These are phyloP conservation scores for Tetropium fuscum DNA, from an alignment of 2,888 invertebrate genomes.

Conservation along the genomic window DNA sequence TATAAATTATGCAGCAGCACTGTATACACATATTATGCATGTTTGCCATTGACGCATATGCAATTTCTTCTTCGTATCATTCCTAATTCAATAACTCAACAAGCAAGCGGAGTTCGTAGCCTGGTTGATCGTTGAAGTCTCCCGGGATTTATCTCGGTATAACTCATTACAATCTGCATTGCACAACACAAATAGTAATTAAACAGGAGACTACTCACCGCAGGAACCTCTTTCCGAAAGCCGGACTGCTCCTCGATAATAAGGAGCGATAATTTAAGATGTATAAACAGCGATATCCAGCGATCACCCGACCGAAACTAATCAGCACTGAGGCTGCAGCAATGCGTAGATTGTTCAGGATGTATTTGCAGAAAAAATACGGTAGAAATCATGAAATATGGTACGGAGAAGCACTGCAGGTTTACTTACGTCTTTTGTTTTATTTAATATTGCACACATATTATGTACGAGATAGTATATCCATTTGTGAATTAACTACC, in stretches of 20 bases:
- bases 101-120: neutral
- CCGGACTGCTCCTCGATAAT: constrained; percentile 23
- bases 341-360: constrained; percentile 19
- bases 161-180: constrained; percentile 49
- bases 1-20: too few species aligned
- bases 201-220: constrained; percentile 47
- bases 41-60: too few species aligned
- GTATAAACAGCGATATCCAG: constrained; percentile 29
- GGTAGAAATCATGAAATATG: constrained; percentile 16
- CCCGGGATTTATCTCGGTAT: constrained; percentile 43
- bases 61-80: too few species aligned
- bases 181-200: constrained; percentile 47
- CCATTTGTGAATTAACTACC: too few species aligned
- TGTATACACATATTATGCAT: too few species aligned
- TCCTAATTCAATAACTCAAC: neutral
- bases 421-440: neutral
- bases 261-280: constrained; percentile 33
- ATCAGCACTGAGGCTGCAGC: constrained; percentile 25
- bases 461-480: too few species aligned
- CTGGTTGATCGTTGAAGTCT: constrained; percentile 16
- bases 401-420: neutral
- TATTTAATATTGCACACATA: too few species aligned
- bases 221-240: constrained; percentile 27
- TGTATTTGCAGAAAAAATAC: constrained; percentile 20
- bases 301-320: constrained; percentile 37